Evolutionary conservation across 2,888 invertebrate genomes (phyloP).

Genomic region (Drosophila nigricruria): DNA sequence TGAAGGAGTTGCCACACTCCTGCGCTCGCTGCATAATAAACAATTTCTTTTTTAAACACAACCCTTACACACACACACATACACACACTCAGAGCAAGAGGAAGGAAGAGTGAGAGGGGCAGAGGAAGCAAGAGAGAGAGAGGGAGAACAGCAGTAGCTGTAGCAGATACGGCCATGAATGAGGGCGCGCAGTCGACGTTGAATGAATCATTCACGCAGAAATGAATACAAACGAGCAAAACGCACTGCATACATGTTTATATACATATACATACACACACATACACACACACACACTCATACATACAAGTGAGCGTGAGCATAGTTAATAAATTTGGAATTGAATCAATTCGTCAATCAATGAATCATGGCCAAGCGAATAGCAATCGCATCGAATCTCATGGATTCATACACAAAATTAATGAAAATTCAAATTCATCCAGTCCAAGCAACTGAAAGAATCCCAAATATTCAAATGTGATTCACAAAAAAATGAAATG

Average conservation of each 20-base stretch:
- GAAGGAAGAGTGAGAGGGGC: conserved; percentile 2
- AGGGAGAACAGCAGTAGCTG: neutral
- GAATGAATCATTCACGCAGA: conserved; percentile 75
- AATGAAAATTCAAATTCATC: conserved; percentile 1
- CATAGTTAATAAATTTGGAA: conserved; percentile 30
- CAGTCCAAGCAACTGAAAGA: neutral
- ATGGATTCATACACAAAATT: neutral
- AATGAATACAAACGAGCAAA: conserved; percentile 56
- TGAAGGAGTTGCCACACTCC: conserved; percentile 37
- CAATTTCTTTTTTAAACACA: conserved; percentile 67
- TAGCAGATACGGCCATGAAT: conserved; percentile 48
- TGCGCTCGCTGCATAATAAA: conserved; percentile 63
- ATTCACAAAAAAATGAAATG: neutral
- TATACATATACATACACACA: neutral
- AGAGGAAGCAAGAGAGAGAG: neutral
- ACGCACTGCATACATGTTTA: conserved; percentile 13
- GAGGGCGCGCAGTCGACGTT: conserved; percentile 52
- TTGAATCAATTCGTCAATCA: conserved; percentile 31
- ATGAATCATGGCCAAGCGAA: conserved; percentile 14
- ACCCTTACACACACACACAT: conserved; percentile 20
- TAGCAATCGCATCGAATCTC: conserved; percentile 17
- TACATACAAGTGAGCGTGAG: conserved; percentile 8
- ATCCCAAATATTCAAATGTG: neutral
- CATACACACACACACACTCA: neutral
- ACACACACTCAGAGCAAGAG: no score